Evolutionary conservation across 2,797 vertebrate genomes (phyloP).

Genomic region (Percopsis omiscomaycus): DNA sequence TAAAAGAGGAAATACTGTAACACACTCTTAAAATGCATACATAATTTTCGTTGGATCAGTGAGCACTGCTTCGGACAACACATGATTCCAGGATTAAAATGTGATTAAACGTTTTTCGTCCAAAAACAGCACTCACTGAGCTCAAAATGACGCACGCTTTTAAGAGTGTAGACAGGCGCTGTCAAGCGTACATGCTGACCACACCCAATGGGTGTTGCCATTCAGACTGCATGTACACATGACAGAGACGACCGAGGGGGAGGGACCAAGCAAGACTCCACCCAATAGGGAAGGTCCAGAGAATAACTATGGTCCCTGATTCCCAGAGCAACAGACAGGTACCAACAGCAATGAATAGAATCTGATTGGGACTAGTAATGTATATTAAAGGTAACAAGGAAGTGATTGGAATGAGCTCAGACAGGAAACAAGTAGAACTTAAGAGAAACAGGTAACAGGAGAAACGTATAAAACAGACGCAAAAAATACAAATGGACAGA

Average conservation of each 20-base stretch:
- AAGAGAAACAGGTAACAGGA: neutral
- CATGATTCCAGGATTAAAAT: constrained; percentile 36
- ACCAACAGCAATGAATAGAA: constrained; percentile 48
- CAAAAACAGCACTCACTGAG: constrained; percentile 55
- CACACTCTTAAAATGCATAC: constrained; percentile 54
- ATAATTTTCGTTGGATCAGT: constrained; percentile 43
- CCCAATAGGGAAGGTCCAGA: constrained; percentile 48
- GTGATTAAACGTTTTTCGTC: constrained; percentile 30
- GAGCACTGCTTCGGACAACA: constrained; percentile 52
- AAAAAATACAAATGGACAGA: constrained; percentile 38
- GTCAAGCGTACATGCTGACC: constrained; percentile 64
- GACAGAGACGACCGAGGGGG: constrained; percentile 56
- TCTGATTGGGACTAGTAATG: constrained; percentile 25
- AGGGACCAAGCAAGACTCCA: constrained; percentile 60
- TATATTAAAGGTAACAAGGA: constrained; percentile 41
- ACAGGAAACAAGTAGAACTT: constrained; percentile 53
- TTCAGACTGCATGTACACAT: constrained; percentile 57
- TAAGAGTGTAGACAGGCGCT: constrained; percentile 57
- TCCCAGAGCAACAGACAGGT: constrained; percentile 49
- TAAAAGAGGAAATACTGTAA: constrained; percentile 58
- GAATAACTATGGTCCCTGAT: constrained; percentile 60
- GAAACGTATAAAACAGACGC: neutral
- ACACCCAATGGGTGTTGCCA: constrained; percentile 33
- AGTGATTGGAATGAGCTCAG: constrained; percentile 55
- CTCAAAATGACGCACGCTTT: constrained; percentile 51